Conservation (phyloP, 2,888 invertebrate genomes). For the Calameuta idolon region DNA sequence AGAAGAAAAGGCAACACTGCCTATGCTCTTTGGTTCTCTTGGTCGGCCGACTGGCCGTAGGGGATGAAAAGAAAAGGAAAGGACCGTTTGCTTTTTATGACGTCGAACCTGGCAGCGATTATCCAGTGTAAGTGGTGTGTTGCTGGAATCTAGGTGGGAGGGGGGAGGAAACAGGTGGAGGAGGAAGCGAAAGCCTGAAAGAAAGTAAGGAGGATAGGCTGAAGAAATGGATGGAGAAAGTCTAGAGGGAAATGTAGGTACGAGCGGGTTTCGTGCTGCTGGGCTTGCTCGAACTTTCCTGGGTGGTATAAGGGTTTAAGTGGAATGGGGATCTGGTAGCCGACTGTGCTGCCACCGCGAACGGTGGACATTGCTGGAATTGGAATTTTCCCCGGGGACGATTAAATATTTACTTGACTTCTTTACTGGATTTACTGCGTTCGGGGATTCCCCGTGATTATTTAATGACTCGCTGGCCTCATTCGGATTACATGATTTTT, state of each 20-base stretch:
- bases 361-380: too few species aligned
- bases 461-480: slow-evolving; percentile 3
- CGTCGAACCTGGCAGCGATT: slow-evolving; percentile 30
- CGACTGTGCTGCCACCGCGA: slow-evolving; percentile 10
- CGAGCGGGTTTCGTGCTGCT: neutral
- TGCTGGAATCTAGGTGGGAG: slow-evolving; percentile 22
- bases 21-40: too few species aligned
- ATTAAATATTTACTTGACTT: slow-evolving; percentile 48
- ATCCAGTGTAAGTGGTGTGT: slow-evolving; percentile 40
- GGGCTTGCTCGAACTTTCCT: slow-evolving; percentile 11
- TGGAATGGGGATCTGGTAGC: slow-evolving; percentile 11
- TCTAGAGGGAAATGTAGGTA: neutral
- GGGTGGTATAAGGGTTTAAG: slow-evolving; percentile 13
- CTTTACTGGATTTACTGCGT: slow-evolving; percentile 43
- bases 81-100: slow-evolving; percentile 16
- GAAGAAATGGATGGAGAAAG: neutral
- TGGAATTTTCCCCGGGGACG: slow-evolving; percentile 22
- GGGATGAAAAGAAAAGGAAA: neutral
- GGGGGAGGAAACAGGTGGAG: neutral
- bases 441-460: slow-evolving; percentile 13
- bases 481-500: too few species aligned
- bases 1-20: too few species aligned
- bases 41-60: too few species aligned
- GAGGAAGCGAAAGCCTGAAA: neutral
- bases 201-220: slow-evolving; percentile 14